A percentile compares a stretch with the other conserved stretches of the same genome.
phyloP scores from a whole-genome alignment of 1,140 invertebrate species.

The Cyrtorhinus lividipennis region DNA sequence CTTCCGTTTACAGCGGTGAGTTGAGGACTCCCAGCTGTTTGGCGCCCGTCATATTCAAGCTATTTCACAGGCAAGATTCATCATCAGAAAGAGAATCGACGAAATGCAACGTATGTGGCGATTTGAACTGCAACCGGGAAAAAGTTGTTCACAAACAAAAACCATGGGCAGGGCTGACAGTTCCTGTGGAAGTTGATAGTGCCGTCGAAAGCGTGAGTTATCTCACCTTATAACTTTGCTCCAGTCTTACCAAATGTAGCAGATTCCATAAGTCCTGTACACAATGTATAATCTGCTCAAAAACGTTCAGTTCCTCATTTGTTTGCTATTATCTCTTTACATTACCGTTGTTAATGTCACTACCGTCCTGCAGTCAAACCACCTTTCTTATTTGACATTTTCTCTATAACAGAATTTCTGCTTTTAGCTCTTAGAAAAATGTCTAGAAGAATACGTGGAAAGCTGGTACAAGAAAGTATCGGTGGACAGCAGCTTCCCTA shows the following conservation, averaged over 20 bases:
- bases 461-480: slow-evolving; percentile 64
- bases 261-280: no score
- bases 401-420: no score
- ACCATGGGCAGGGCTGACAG: slow-evolving; percentile 47
- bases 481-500: slow-evolving; percentile 54
- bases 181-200: slow-evolving; percentile 47
- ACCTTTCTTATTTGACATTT: no score
- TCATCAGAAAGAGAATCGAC: not conserved
- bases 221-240: no score
- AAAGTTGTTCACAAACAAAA: slow-evolving; percentile 32
- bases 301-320: no score
- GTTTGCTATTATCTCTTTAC: no score
- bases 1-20: slow-evolving; percentile 13
- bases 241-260: no score
- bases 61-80: not conserved
- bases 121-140: slow-evolving; percentile 35
- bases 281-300: no score
- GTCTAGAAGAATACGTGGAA: slow-evolving; percentile 51
- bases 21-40: slow-evolving; percentile 5
- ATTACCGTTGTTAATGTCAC: no score
- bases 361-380: no score
- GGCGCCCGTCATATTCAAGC: not conserved
- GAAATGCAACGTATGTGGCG: slow-evolving; percentile 24
- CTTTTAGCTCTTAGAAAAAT: slow-evolving; percentile 57
- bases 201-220: slow-evolving; percentile 50